These are phyloP conservation scores for Aphelenchoides besseyi DNA, from an alignment of 1,140 invertebrate species.

Conservation along the genomic window DNA sequence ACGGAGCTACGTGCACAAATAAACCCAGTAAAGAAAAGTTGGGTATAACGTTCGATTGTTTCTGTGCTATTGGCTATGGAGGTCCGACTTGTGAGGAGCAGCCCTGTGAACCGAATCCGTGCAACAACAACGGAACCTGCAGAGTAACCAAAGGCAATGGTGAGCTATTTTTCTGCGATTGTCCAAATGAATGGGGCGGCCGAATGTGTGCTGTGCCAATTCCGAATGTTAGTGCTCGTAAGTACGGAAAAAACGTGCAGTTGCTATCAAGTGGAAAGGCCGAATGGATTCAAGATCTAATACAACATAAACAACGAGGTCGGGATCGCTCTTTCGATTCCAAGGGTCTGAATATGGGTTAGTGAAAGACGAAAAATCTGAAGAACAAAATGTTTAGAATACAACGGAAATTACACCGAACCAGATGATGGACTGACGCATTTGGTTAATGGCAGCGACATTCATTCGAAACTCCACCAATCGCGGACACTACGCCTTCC, in stretches of 20 bases:
- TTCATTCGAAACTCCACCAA: neutral
- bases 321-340: neutral
- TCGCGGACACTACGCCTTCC: conserved; percentile 5
- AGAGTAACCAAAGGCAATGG: conserved; percentile 25
- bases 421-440: neutral
- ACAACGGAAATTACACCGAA: conserved; percentile 6
- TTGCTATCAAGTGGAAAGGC: conserved; percentile 34
- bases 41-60: conserved; percentile 33
- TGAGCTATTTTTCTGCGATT: conserved; percentile 37
- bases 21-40: conserved; percentile 18
- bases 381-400: neutral
- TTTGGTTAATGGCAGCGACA: neutral
- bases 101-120: conserved; percentile 24
- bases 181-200: conserved; percentile 31
- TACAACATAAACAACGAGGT: neutral
- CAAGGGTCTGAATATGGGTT: neutral
- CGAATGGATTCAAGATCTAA: conserved; percentile 40
- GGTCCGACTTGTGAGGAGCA: conserved; percentile 32
- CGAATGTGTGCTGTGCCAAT: conserved; percentile 27
- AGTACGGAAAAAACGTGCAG: conserved; percentile 41
- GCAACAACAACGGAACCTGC: conserved; percentile 42
- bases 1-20: conserved; percentile 34
- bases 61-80: conserved; percentile 29
- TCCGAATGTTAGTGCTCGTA: conserved; percentile 16
- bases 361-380: neutral